Evolutionary conservation across 2,797 vertebrate genomes (phyloP), one percentile per base, ranked within the genome.

Genomic region (Vireo griseus): DNA sequence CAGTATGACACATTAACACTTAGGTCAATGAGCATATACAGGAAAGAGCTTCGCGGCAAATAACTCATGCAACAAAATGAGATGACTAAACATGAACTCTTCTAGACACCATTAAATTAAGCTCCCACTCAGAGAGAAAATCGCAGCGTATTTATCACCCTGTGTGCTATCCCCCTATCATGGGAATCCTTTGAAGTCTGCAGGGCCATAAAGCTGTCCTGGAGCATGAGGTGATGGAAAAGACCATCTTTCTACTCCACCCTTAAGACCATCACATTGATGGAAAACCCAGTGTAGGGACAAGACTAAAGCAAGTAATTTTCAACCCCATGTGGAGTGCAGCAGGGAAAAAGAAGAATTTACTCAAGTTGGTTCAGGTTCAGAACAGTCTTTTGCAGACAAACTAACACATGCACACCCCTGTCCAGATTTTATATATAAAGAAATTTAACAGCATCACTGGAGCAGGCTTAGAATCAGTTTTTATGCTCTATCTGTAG

Each of bases 271-370:
- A 52, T 5, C 15, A 48, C 10, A 26, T 0, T 5, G 2, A 54
- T 4, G 22, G 40, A 92, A 81, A 84, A 52, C 10, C 16, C 0
- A 7, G 16, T 0, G 0, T 1, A 3, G 13, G 17, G 16, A 54
- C 29, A 39, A 44, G 15, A 44, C 37, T 69, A 69, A 68, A 75
- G 50, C 18, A 86, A 51, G 11, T 2, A 44, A 29, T 22, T 50
- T 86, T 66, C 58, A 68, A 65, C 15, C 28, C 44, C 1, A 0
- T 6, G 15, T 52, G 74, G 14, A 54, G 29, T 13, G 15, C 31
- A 86, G 47, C 5, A 33, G 15, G 14, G 12, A 2, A 3, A 33
- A 65, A 33, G 47, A 35, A 29, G 3, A 54, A 66, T 31, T 55
- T 54, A 51, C 4, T 25, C 20, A 55, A 51, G 37, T 29, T 37